Conservation (phyloP, 1,140 invertebrate species). For the Drosophila saltans region DNA sequence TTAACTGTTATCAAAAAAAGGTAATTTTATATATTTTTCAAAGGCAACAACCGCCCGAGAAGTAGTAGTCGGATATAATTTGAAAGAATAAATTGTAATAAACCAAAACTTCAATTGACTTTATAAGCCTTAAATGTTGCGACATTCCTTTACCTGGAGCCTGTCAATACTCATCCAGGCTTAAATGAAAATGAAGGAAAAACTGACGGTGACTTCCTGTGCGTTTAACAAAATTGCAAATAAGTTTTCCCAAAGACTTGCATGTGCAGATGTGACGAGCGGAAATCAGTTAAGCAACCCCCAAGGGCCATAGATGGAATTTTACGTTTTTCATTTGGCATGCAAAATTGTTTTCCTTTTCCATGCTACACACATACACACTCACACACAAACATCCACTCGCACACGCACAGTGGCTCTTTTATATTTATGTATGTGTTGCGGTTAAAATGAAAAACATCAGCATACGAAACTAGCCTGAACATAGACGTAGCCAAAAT, state of each 20-base stretch:
- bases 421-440: conserved; percentile 35
- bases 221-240: conserved; percentile 25
- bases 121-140: neutral
- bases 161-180: conserved; percentile 6
- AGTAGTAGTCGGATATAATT: no score
- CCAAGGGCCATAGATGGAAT: conserved; percentile 8
- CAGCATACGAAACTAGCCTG: conserved; percentile 44
- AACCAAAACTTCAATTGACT: no score
- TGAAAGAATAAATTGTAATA: no score
- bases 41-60: no score
- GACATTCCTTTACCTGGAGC: neutral
- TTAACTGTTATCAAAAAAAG: no score
- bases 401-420: conserved; percentile 9
- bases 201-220: neutral
- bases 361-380: neutral
- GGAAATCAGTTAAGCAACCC: conserved; percentile 49
- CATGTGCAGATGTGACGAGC: conserved; percentile 33
- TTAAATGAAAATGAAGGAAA: neutral
- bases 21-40: no score
- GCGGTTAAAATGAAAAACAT: conserved; percentile 43
- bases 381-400: conserved; percentile 13
- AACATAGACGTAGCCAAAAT: conserved; percentile 8
- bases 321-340: conserved; percentile 41
- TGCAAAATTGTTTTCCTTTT: conserved; percentile 55
- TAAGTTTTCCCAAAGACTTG: conserved; percentile 17